phyloP scores from a whole-genome alignment of 2,888 invertebrate species.

The Agonum fuliginosum region DNA sequence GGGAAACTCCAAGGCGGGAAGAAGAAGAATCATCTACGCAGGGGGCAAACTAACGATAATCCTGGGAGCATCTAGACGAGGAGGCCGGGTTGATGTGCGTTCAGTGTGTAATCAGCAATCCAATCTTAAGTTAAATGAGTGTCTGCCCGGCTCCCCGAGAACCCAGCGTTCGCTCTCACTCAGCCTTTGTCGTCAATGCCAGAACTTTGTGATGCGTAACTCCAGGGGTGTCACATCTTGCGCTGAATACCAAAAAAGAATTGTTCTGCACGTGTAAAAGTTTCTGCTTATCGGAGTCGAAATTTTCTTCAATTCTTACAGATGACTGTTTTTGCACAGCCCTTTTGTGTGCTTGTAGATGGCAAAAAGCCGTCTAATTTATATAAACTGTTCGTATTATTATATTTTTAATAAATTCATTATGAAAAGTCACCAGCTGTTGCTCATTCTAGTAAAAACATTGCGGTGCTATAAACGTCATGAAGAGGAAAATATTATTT shows the following conservation, averaged over 20 bases:
- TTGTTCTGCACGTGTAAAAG: conserved; percentile 55
- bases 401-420: neutral
- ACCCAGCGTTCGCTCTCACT: neutral
- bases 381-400: neutral
- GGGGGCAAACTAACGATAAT: conserved; percentile 57
- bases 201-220: conserved; percentile 54
- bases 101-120: conserved; percentile 60
- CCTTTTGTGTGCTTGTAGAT: conserved; percentile 20
- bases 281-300: conserved; percentile 25
- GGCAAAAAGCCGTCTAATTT: neutral
- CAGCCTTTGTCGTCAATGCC: conserved; percentile 50
- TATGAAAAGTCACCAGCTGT: too few relatives aligned
- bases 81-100: conserved; percentile 56
- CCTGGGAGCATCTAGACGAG: conserved; percentile 57
- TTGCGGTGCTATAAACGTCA: too few relatives aligned
- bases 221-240: conserved; percentile 55
- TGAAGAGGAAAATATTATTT: conserved; percentile 6
- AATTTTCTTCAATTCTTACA: conserved; percentile 39
- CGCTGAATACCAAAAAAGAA: conserved; percentile 54
- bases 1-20: conserved; percentile 19
- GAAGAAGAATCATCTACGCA: conserved; percentile 51
- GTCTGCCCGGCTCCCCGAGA: conserved; percentile 24
- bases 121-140: conserved; percentile 60
- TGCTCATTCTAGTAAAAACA: too few relatives aligned
- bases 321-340: conserved; percentile 9